Evolutionary conservation across 2,888 invertebrate species (phyloP), one percentile per base, ranked within the genome.

Genomic region (Scaptomyza tumidula): DNA sequence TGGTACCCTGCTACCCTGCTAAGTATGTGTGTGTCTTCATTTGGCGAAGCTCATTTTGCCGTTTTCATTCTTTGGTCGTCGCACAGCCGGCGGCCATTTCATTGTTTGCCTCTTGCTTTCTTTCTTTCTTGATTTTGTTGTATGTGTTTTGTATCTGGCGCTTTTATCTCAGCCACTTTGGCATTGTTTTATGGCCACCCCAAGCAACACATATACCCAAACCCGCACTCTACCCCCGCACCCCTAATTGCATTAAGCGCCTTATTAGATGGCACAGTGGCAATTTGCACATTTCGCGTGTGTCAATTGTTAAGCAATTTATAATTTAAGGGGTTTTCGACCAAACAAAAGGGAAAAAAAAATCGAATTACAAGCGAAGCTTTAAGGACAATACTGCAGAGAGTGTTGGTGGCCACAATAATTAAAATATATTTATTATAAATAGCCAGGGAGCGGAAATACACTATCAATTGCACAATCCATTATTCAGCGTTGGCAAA

Each of bases 121-220:
- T 37, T 37, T 37, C n/a, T 6, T 37, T 37, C 37, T 5, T 35
- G 13, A 33, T 33, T 33, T 33, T 33, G 33, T n/a, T 37, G 4
- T 37, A 6, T n/a, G 5, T 37, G 37, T n/a, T 37, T 41, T 10
- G 41, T 41, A 78, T 81, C 77, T 62, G 73, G 37, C 63, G 80
- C 76, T 78, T 76, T 86, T 86, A 80, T 83, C 83, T 83, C 24
- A 73, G 78, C 63, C 80, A 80, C 76, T 78, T 83, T 83, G 78
- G 71, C 86, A 86, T 86, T 83, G 83, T 83, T 86, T 86, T 83
- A 82, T 73, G 74, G 61, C 54, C 67, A 50, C 24, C 48, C 58
- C 6, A 33, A 33, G 24, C 59, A 31, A 19, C 19, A 19, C n/a
- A 19, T 1, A 19, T 41, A 31, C 31, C 27, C 16, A 4, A 27